These are phyloP conservation scores for Helicoverpa assulta DNA, from an alignment of 2,888 invertebrate species.

Conservation along the genomic window DNA sequence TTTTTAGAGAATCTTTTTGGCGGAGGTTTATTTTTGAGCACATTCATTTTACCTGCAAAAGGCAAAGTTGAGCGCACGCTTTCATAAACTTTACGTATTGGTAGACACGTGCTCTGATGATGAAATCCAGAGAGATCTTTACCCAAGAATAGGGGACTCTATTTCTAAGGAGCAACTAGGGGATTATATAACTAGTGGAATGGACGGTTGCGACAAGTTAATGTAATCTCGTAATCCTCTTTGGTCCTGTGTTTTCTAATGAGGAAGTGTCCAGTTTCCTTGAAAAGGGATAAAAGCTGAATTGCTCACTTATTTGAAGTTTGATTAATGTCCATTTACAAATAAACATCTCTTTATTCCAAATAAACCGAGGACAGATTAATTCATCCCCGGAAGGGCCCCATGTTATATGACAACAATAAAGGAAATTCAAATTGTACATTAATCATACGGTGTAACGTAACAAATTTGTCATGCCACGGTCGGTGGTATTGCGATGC, in stretches of 20 bases:
- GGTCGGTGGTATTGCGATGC: constrained; percentile 68
- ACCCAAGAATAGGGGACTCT: constrained; percentile 16
- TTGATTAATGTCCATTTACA: constrained; percentile 37
- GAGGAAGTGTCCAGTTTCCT: constrained; percentile 36
- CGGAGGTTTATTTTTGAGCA: background rate
- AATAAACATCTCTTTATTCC: constrained; percentile 46
- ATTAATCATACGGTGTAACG: constrained; percentile 76
- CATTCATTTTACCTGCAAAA: background rate
- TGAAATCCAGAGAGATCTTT: constrained; percentile 7
- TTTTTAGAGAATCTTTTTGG: background rate
- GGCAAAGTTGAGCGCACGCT: background rate
- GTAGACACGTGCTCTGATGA: background rate
- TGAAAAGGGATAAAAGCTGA: constrained; percentile 29
- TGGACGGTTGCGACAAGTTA: constrained; percentile 35
- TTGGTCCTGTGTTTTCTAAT: constrained; percentile 38
- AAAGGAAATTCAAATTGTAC: constrained; percentile 75
- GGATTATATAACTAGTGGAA: constrained; percentile 51
- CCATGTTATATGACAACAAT: constrained; percentile 72
- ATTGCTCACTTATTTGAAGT: constrained; percentile 38
- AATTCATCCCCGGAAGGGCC: constrained; percentile 55
- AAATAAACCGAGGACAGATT: constrained; percentile 53
- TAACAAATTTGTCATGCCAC: constrained; percentile 79
- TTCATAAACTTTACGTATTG: background rate
- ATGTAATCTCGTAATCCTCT: constrained; percentile 49
- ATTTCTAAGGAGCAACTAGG: constrained; percentile 36